phyloP scores from a whole-genome alignment of 1,140 invertebrate genomes.

The Monomorium pharaonis region DNA sequence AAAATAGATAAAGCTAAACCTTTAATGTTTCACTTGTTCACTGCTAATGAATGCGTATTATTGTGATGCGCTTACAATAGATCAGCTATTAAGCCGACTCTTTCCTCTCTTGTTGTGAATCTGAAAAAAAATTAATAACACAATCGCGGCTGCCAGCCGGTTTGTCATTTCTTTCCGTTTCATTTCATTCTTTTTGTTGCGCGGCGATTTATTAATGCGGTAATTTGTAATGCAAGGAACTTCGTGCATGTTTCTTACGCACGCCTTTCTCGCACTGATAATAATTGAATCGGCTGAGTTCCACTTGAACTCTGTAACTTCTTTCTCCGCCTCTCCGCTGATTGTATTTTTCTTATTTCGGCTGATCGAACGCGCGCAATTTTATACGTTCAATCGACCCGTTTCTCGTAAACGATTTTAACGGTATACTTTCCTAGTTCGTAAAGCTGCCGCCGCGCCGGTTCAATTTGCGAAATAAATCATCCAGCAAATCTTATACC shows the following conservation, averaged over 20 bases:
- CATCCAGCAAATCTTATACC: background rate
- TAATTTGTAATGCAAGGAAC: background rate
- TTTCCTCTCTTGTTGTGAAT: constrained; percentile 12
- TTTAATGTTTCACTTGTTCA: background rate
- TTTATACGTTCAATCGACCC: constrained; percentile 48
- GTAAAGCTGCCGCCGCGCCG: background rate
- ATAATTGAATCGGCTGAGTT: constrained; percentile 60
- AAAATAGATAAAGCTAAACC: background rate
- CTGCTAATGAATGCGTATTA: background rate
- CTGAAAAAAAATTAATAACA: constrained; percentile 14
- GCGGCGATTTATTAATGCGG: constrained; percentile 20
- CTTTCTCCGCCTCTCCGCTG: background rate
- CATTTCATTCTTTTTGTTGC: background rate
- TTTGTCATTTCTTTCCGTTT: background rate
- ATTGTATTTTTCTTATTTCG: constrained; percentile 51
- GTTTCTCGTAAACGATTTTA: constrained; percentile 39
- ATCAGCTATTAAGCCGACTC: background rate
- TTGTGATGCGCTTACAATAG: background rate
- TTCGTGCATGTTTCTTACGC: constrained; percentile 42
- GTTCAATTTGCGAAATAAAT: constrained; percentile 32
- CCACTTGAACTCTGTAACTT: constrained; percentile 37
- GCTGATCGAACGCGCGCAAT: constrained; percentile 26
- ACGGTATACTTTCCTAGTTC: constrained; percentile 40
- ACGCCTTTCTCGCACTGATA: constrained; percentile 47
- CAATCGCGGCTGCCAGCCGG: background rate